Evolutionary conservation across 2,888 invertebrate species (phyloP), one percentile per base, ranked within the genome.

Genomic region (Meghimatium bilineatum): DNA sequence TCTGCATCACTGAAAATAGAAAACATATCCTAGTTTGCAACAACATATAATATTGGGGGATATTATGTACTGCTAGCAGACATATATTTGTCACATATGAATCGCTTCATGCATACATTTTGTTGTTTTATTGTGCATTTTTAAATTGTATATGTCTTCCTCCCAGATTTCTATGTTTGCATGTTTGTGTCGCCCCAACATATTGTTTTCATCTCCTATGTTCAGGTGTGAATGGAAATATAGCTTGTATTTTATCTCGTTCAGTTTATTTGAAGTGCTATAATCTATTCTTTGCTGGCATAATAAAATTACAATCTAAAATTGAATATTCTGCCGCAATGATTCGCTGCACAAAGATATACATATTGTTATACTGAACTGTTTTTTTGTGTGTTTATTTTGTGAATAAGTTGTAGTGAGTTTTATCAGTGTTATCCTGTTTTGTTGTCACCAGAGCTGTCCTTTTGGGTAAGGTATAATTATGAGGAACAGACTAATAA

Each of bases 231-330:
- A 32, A 3, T 66, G 6, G n/a, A n/a, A 10, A 17, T 29, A 2
- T 66, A 20, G 32, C 0, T 10, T 29, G 66, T 8, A 66, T 66
- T 66, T 56, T 26, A 56, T 5, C 52, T 36, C 38, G 63, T 77
- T 38, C 77, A 26, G 8, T 63, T 34, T 10, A 23, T 5, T 63
- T 0, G 23, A 2, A 77, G n/a, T 49, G n/a, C 63, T 36, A 36
- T 34, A 36, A 29, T 38, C 34, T 63, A 66, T 67, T 63, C 44
- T 67, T 78, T 78, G 44, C 78, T 29, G 29, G 78, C 78, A 78
- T 78, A 78, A 78, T 78, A 78, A 44, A 23, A 67, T n/a, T 32
- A 10, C 2, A 34, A 44, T 44, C 44, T 12, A 36, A 34, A 34
- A 23, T 74, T 29, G 8, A 20, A 56, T 34, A 26, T 20, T 1